Conservation (phyloP, 1,140 invertebrate genomes). For the Linepithema humile region DNA sequence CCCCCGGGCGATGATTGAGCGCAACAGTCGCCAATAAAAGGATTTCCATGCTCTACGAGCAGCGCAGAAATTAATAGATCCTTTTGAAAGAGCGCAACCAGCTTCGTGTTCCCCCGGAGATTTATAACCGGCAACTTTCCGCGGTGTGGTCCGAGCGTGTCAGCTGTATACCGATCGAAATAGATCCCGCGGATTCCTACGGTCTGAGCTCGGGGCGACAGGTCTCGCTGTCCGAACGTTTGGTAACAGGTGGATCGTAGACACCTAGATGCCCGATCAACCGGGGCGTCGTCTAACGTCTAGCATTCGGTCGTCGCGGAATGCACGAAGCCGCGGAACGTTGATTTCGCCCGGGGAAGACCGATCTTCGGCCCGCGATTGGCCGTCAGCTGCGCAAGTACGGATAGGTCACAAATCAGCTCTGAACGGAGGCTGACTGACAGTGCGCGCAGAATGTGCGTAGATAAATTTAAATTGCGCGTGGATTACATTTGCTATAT, state of each 20-base stretch:
- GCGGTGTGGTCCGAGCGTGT: slow-evolving; percentile 48
- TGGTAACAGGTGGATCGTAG: slow-evolving; percentile 75
- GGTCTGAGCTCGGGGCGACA: slow-evolving; percentile 29
- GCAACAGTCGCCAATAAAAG: slow-evolving; percentile 38
- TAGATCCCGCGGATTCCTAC: slow-evolving; percentile 57
- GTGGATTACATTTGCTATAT: slow-evolving; percentile 64
- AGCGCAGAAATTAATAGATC: slow-evolving; percentile 50
- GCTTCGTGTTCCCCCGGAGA: slow-evolving; percentile 37
- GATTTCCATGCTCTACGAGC: slow-evolving; percentile 33
- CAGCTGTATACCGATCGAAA: slow-evolving; percentile 68
- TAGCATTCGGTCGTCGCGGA: slow-evolving; percentile 51
- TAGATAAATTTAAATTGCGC: slow-evolving; percentile 84
- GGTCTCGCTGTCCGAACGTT: slow-evolving; percentile 50
- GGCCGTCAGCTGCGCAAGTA: slow-evolving; percentile 78
- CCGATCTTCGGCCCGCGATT: slow-evolving; percentile 77
- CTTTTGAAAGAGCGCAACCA: slow-evolving; percentile 60
- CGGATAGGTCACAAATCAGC: slow-evolving; percentile 81
- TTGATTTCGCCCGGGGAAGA: slow-evolving; percentile 74
- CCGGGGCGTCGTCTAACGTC: neutral
- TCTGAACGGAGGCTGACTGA: slow-evolving; percentile 76
- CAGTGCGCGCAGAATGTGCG: slow-evolving; percentile 76
- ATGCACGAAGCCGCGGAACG: slow-evolving; percentile 73
- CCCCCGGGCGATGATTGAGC: slow-evolving; percentile 15
- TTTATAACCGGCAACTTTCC: slow-evolving; percentile 54
- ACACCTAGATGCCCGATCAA: slow-evolving; percentile 26